Percentiles rank a stretch among this genome's conserved stretches.
Conservation (phyloP, 2,113 vertebrate species). For the western clawed frog (Xenopus tropicalis) region UCB_Xtro_10.0 CM004449.2:44788501-44789000, state of each 20-base stretch:
- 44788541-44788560: no score
- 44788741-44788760: constrained; percentile 47
- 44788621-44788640: constrained; percentile 1
- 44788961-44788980: constrained; percentile 56
- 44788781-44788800: constrained; percentile 46
- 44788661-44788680: constrained; percentile 2
- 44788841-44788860: constrained; percentile 53
- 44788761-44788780: constrained; percentile 28
- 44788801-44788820: constrained; percentile 43
- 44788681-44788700: neutral
- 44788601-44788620: constrained; percentile 20
- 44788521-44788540: neutral
- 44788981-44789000: constrained; percentile 51
- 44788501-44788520: neutral
- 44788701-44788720: constrained; percentile 6
- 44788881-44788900: constrained; percentile 56
- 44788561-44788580: constrained; percentile 30
- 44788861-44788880: constrained; percentile 49
- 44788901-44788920: constrained; percentile 52
- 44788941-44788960: constrained; percentile 52
- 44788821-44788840: constrained; percentile 39
- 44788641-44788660: neutral
- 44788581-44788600: constrained; percentile 28
- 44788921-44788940: constrained; percentile 53
- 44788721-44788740: constrained; percentile 34